These are phyloP conservation scores for Chelonus formosanus DNA, from an alignment of 2,888 invertebrate species.

Conservation along the genomic window DNA sequence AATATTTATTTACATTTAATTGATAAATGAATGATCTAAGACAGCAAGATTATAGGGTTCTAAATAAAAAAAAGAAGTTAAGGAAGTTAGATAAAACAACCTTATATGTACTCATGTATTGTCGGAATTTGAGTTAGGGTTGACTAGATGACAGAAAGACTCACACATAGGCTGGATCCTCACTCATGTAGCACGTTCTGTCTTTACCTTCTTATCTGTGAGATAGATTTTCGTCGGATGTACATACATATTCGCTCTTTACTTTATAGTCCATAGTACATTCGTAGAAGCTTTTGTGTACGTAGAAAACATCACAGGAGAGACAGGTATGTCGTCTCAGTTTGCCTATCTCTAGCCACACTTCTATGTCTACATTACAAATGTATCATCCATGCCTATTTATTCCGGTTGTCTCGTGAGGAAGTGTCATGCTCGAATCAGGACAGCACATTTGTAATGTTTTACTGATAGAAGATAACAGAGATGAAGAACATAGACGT, in stretches of 20 bases:
- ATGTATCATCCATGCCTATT: slow-evolving; percentile 31
- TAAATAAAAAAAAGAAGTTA: neutral
- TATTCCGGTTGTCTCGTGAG: slow-evolving; percentile 25
- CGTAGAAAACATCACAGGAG: slow-evolving; percentile 26
- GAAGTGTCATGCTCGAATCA: slow-evolving; percentile 19
- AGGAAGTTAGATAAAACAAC: slow-evolving; percentile 20
- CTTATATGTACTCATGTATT: slow-evolving; percentile 43
- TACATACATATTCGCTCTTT: slow-evolving; percentile 11
- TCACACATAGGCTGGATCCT: slow-evolving; percentile 32
- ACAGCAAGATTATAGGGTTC: no score
- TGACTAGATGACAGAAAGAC: slow-evolving; percentile 53
- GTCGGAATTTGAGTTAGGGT: slow-evolving; percentile 58
- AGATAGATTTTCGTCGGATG: slow-evolving; percentile 54
- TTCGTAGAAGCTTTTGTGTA: slow-evolving; percentile 30
- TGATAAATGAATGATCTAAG: no score
- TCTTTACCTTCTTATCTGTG: slow-evolving; percentile 50
- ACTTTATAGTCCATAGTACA: slow-evolving; percentile 14
- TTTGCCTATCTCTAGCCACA: slow-evolving; percentile 32
- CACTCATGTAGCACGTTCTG: slow-evolving; percentile 15
- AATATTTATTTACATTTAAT: no score
- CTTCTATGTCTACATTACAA: slow-evolving; percentile 25
- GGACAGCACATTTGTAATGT: neutral
- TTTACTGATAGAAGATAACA: slow-evolving; percentile 4
- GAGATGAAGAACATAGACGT: neutral
- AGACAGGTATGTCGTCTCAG: slow-evolving; percentile 21